Percentiles rank a stretch among this genome's conserved stretches.
Conservation (phyloP, 2,113 vertebrate species). For the Candoia aspera region DNA sequence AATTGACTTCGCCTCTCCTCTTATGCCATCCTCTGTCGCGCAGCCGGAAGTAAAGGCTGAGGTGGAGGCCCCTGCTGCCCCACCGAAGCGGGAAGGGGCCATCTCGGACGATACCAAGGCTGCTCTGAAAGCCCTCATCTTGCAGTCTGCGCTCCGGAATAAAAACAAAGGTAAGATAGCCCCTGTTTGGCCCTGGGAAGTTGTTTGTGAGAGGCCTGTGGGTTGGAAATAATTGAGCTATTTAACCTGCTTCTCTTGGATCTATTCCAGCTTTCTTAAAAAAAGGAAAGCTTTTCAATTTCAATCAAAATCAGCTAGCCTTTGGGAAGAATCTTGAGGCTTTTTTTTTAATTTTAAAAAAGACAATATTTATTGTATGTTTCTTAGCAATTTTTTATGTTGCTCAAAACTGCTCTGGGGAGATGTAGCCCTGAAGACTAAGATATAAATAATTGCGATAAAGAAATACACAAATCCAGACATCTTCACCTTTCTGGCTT, state of each 20-base stretch:
- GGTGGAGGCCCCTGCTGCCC: constrained; percentile 58
- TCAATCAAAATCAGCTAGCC: neutral
- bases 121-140: constrained; percentile 87
- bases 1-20: constrained; percentile 82
- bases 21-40: neutral
- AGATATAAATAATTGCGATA: too few relatives aligned
- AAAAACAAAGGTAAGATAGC: constrained; percentile 77
- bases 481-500: neutral
- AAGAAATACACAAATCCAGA: neutral
- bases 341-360: neutral
- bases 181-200: accelerated
- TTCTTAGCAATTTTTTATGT: neutral
- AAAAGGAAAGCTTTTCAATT: neutral
- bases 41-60: constrained; percentile 62
- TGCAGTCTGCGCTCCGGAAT: constrained; percentile 88
- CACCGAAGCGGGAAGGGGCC: constrained; percentile 82
- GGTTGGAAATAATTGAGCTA: too few relatives aligned
- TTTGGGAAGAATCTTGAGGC: neutral
- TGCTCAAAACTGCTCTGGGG: neutral
- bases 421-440: too few relatives aligned
- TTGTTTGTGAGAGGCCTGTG: accelerated
- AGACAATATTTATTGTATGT: neutral
- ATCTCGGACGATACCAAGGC: constrained; percentile 95
- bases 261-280: too few relatives aligned
- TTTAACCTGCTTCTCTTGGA: neutral